phyloP scores from a whole-genome alignment of 2,888 invertebrate genomes.

The Nemotelus pantherinus region DNA sequence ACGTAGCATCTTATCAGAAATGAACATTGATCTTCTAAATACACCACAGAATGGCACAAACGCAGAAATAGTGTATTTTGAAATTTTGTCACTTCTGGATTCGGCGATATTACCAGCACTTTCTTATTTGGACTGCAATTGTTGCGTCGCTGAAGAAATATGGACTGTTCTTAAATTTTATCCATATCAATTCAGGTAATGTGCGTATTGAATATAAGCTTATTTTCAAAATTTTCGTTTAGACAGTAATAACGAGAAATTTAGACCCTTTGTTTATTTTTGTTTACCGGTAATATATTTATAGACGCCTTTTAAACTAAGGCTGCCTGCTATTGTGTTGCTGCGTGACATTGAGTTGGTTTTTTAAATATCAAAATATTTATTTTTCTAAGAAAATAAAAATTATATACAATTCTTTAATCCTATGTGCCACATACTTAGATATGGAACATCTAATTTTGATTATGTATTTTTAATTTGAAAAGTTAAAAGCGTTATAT shows the following conservation, averaged over 20 bases:
- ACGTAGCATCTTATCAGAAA: constrained; percentile 62
- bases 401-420: no score
- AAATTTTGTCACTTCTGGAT: constrained; percentile 86
- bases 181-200: constrained; percentile 80
- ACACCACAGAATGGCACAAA: constrained; percentile 59
- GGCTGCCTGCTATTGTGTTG: no score
- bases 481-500: no score
- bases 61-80: constrained; percentile 76
- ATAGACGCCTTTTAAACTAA: constrained; percentile 12
- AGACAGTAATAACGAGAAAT: constrained; percentile 27
- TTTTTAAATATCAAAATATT: no score
- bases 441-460: no score
- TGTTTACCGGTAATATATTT: constrained; percentile 31
- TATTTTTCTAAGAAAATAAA: no score
- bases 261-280: background rate
- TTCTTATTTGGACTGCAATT: constrained; percentile 92
- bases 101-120: constrained; percentile 89
- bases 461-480: no score
- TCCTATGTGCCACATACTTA: no score
- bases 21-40: constrained; percentile 63
- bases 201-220: background rate
- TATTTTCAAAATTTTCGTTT: constrained; percentile 6
- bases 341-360: no score
- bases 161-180: constrained; percentile 89
- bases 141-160: constrained; percentile 95